A percentile compares a stretch with the other conserved stretches of the same genome.
phyloP scores from a whole-genome alignment of 1,140 invertebrate genomes.

The Copidosoma floridanum region DNA sequence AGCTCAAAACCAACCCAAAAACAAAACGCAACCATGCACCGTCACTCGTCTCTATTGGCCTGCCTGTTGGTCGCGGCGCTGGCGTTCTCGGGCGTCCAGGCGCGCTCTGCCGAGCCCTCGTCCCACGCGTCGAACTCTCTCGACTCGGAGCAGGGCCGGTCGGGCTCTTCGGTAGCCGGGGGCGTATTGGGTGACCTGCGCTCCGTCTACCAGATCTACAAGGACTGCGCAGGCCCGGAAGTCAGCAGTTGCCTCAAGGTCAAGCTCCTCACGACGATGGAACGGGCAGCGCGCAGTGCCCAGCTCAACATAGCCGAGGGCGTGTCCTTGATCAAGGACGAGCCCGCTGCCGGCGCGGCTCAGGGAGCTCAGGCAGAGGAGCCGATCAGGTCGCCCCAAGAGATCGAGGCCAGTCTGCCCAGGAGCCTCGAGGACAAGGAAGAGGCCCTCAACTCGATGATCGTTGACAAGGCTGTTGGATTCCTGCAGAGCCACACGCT shows the following conservation, averaged over 20 bases:
- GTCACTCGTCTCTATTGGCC: background rate
- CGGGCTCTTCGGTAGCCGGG: constrained; percentile 39
- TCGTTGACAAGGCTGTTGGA: constrained; percentile 69
- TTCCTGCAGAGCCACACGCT: constrained; percentile 76
- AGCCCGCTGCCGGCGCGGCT: constrained; percentile 44
- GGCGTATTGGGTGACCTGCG: constrained; percentile 58
- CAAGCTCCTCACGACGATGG: constrained; percentile 71
- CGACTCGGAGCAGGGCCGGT: constrained; percentile 28
- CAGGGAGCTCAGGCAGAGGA: constrained; percentile 48
- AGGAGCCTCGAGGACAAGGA: constrained; percentile 69
- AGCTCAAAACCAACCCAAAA: too few relatives aligned
- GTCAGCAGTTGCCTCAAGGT: constrained; percentile 73
- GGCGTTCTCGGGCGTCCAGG: constrained; percentile 41
- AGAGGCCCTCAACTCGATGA: constrained; percentile 69
- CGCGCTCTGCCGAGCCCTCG: constrained; percentile 52
- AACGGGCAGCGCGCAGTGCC: constrained; percentile 64
- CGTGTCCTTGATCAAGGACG: constrained; percentile 68
- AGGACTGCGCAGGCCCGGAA: constrained; percentile 70
- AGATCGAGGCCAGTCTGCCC: constrained; percentile 68
- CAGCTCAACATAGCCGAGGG: constrained; percentile 69
- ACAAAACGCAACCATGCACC: background rate
- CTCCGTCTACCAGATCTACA: constrained; percentile 66
- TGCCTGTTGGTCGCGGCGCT: constrained; percentile 39
- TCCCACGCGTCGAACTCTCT: constrained; percentile 49
- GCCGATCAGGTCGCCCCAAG: constrained; percentile 56